A percentile compares a stretch with the other conserved stretches of the same genome.
Evolutionary conservation across 1,140 invertebrate species (phyloP).

Genomic region (Eubasilissa regina): DNA sequence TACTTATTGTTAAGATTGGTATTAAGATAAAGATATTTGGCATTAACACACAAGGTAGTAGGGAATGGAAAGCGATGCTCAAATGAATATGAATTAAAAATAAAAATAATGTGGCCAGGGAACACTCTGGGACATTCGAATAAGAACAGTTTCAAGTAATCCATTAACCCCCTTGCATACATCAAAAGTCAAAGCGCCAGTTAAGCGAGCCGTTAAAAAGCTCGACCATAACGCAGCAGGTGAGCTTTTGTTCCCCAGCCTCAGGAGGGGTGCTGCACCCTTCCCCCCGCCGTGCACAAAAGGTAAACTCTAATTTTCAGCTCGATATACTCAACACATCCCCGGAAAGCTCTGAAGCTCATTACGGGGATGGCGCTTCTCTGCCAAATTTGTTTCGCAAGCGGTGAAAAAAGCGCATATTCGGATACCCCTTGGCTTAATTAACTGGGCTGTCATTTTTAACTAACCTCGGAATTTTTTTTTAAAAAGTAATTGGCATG

Average conservation of each 20-base stretch:
- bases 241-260: constrained; percentile 26
- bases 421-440: too few relatives aligned
- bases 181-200: constrained; percentile 23
- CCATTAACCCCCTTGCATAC: constrained; percentile 31
- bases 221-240: constrained; percentile 13
- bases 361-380: constrained; percentile 13
- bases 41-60: background rate
- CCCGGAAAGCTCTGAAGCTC: constrained; percentile 34
- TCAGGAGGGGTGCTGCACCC: constrained; percentile 1
- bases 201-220: constrained; percentile 16
- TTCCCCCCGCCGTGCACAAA: background rate
- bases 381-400: constrained; percentile 35
- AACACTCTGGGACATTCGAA: background rate
- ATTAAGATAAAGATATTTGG: too few relatives aligned
- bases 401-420: background rate
- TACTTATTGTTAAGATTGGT: too few relatives aligned
- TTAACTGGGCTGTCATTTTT: too few relatives aligned
- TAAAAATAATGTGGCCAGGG: background rate
- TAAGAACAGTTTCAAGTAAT: constrained; percentile 33
- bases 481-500: too few relatives aligned
- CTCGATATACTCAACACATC: constrained; percentile 51
- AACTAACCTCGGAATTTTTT: too few relatives aligned
- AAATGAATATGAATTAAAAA: constrained; percentile 6
- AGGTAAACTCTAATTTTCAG: constrained; percentile 52
- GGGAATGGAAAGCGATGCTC: background rate